These are phyloP conservation scores for Benitochromis conjunctus DNA, from an alignment of 2,113 vertebrate species.

Conservation along the genomic window DNA sequence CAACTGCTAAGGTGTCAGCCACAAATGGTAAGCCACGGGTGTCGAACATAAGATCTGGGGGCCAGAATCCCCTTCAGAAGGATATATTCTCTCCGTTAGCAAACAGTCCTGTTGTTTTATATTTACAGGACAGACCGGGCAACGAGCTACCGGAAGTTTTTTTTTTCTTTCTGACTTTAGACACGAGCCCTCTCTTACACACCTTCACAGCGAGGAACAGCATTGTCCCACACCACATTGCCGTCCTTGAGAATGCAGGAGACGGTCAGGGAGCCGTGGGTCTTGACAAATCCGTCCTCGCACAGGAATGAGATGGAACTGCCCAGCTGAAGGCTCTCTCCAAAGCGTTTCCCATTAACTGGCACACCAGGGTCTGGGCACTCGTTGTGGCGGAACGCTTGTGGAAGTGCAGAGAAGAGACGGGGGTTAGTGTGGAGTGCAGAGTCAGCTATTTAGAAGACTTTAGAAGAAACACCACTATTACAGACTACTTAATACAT, in stretches of 20 bases:
- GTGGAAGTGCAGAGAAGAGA: neutral
- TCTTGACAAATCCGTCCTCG: constrained; percentile 93
- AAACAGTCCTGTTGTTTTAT: neutral
- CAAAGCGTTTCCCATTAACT: constrained; percentile 93
- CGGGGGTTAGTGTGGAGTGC: neutral
- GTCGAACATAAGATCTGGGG: neutral
- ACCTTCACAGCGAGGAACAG: constrained; percentile 95
- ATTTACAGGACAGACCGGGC: neutral
- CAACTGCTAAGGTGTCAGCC: neutral
- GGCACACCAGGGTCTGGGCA: constrained; percentile 94
- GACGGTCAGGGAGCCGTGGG: constrained; percentile 90
- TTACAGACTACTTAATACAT: neutral
- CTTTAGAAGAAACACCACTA: neutral
- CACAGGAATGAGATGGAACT: constrained; percentile 97
- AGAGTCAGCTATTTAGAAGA: neutral
- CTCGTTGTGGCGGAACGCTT: constrained; percentile 95
- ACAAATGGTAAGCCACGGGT: neutral
- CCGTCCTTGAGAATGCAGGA: constrained; percentile 96
- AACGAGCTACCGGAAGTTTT: neutral
- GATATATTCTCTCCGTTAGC: neutral
- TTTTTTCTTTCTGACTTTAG: neutral
- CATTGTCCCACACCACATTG: constrained; percentile 94
- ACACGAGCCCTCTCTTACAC: neutral
- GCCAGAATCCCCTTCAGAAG: neutral
- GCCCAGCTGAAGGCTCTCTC: constrained; percentile 93